Conservation (phyloP, 30 jellyfish, hydroid and myxozoan species). For the Catostylus mosaicus region DNA sequence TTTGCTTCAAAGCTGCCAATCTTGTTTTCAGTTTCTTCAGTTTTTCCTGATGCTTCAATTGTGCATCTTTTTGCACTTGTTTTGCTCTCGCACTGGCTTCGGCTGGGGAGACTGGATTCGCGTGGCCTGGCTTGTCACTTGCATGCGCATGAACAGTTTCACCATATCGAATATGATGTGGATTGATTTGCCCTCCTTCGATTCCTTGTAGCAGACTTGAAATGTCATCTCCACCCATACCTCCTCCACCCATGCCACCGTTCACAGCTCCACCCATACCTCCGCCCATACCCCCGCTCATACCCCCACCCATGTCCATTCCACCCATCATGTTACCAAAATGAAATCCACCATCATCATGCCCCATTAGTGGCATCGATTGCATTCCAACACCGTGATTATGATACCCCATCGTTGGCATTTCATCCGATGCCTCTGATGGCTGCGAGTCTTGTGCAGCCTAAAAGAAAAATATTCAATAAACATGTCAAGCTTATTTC, state of each 20-base stretch:
- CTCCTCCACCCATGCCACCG: constrained; percentile 47
- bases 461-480: background rate
- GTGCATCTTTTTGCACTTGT: constrained; percentile 66
- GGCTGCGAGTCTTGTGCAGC: constrained; percentile 66
- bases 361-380: constrained; percentile 19
- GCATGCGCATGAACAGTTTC: constrained; percentile 96
- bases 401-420: constrained; percentile 64
- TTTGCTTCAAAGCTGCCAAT: constrained; percentile 53
- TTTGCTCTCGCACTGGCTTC: constrained; percentile 78
- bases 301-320: background rate
- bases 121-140: constrained; percentile 81
- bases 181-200: constrained; percentile 15
- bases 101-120: constrained; percentile 62
- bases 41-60: constrained; percentile 60
- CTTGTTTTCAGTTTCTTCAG: constrained; percentile 69
- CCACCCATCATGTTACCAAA: constrained; percentile 17
- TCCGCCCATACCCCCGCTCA: constrained; percentile 9
- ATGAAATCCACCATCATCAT: background rate
- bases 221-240: constrained; percentile 24
- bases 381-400: constrained; percentile 31
- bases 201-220: constrained; percentile 32
- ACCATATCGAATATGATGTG: constrained; percentile 58
- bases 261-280: constrained; percentile 14
- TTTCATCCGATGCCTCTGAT: constrained; percentile 72
- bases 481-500: no score